phyloP scores from a whole-genome alignment of 30 jellyfish, hydroid and myxozoan genomes.

The Hydractinia echinata region DNA sequence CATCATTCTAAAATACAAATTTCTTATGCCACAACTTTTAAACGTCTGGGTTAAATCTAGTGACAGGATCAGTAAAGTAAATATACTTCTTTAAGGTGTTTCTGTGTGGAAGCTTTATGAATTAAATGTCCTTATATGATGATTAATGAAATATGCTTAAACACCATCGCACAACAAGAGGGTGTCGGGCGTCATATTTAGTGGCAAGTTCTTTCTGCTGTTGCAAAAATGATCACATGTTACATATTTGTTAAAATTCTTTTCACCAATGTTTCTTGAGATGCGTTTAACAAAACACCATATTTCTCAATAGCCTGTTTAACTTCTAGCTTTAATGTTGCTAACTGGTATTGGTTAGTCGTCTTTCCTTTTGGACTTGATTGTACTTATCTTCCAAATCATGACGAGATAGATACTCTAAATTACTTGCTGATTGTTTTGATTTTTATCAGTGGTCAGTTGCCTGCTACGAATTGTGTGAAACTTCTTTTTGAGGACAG shows the following conservation, averaged over 20 bases:
- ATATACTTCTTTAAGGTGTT: neutral
- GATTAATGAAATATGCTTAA: neutral
- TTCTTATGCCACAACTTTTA: too few relatives aligned
- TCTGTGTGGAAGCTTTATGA: neutral
- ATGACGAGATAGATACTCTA: neutral
- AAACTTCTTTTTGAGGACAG: too few relatives aligned
- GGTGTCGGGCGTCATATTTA: neutral
- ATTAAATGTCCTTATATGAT: neutral
- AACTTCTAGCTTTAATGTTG: neutral
- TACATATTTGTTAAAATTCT: neutral
- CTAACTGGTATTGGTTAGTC: neutral
- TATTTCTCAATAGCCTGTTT: neutral
- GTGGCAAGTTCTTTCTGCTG: neutral
- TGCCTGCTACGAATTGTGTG: too few relatives aligned
- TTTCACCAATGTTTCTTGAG: neutral
- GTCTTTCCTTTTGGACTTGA: neutral
- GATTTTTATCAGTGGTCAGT: too few relatives aligned
- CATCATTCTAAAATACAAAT: too few relatives aligned
- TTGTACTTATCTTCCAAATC: neutral
- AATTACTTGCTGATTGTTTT: neutral
- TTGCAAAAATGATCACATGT: slow-evolving; percentile 7
- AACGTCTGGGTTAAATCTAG: neutral
- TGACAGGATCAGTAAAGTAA: neutral
- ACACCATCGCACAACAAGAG: neutral
- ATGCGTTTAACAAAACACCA: neutral